Base-by-base conservation (phyloP, 2,797 vertebrate species). In the Leptodactylus fallax region DNA sequence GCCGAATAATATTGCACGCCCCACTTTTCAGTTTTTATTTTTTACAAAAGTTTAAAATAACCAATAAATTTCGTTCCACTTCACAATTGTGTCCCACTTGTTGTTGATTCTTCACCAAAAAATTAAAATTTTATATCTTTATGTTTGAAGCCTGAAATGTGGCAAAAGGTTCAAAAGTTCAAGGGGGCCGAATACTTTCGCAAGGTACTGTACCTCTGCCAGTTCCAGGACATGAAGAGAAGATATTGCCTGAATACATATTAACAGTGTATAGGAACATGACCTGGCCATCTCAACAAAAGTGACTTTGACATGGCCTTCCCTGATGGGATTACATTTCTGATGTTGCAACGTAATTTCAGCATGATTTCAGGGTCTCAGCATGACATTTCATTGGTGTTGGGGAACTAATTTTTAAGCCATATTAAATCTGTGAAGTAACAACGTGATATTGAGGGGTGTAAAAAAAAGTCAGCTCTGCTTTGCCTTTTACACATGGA, bases 381-480 rank as follows among this genome's bases (percentile, higher is more conserved):
- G 71, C 45, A 72, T 72, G 71, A 72, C 71, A 72, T 72, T 72
- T 72, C 71, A 72, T 72, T 19, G 45, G 36, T 21, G 45, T 21
- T 49, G 16, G 36, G 71, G 45, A 72, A 72, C 71, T 72, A 72
- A 47, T 72, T 72, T 72, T 47, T 72, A 72, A 72, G 47, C 47
- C 71, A 72, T 21, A 72, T 72, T 72, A 17, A 3, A 72, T 72
- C 45, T 72, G 36, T 72, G 47, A 72, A 21, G 36, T 49, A 19
- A 47, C 71, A 72, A 72, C 45, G 3, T 72, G 71, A 45, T 14
- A 45, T 71, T 72, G 45, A 72, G 45, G n/a, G 36, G 8, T 11
- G 47, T 72, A 19, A 71, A 71, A 36, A 6, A 45, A 21, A 47
- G n/a, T 72, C 71, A 47, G 17, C 47, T 49, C 17, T 72, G 27